Conservation (phyloP, 30 jellyfish, hydroid and myxozoan genomes). For the Morbakka virulenta region DNA sequence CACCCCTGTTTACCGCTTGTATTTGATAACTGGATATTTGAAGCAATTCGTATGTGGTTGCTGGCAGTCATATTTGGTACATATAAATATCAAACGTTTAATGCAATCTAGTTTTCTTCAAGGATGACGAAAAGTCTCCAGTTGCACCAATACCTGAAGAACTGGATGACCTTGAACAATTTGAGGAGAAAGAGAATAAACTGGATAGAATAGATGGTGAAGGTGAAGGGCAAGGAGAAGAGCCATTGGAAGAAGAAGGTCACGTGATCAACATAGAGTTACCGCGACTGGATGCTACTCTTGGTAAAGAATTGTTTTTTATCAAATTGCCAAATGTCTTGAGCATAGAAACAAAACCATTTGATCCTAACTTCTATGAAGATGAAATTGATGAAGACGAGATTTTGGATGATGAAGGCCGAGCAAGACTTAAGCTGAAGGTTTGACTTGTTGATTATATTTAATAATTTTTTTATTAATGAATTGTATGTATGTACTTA, state of each 20-base stretch:
- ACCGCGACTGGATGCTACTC: slow-evolving; percentile 72
- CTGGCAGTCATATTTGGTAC: too few relatives aligned
- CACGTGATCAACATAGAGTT: slow-evolving; percentile 79
- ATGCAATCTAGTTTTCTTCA: too few relatives aligned
- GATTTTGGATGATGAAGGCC: slow-evolving; percentile 91
- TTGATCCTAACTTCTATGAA: slow-evolving; percentile 79
- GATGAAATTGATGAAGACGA: slow-evolving; percentile 94
- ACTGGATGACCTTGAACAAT: background rate
- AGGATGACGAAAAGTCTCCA: background rate
- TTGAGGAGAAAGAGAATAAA: background rate
- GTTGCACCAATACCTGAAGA: background rate
- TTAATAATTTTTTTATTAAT: background rate
- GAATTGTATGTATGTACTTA: background rate
- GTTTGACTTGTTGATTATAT: too few relatives aligned
- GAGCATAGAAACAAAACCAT: slow-evolving; percentile 94
- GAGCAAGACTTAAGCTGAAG: slow-evolving; percentile 89
- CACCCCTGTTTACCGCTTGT: too few relatives aligned
- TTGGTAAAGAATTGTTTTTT: slow-evolving; percentile 78
- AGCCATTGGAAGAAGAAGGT: slow-evolving; percentile 68
- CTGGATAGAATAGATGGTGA: slow-evolving; percentile 30
- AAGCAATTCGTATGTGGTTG: too few relatives aligned
- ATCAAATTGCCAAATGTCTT: slow-evolving; percentile 90
- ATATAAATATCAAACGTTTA: too few relatives aligned
- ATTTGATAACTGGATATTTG: too few relatives aligned
- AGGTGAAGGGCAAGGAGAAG: slow-evolving; percentile 50